phyloP scores from a whole-genome alignment of 2,888 invertebrate genomes.

The Antheraea yamamai region DNA sequence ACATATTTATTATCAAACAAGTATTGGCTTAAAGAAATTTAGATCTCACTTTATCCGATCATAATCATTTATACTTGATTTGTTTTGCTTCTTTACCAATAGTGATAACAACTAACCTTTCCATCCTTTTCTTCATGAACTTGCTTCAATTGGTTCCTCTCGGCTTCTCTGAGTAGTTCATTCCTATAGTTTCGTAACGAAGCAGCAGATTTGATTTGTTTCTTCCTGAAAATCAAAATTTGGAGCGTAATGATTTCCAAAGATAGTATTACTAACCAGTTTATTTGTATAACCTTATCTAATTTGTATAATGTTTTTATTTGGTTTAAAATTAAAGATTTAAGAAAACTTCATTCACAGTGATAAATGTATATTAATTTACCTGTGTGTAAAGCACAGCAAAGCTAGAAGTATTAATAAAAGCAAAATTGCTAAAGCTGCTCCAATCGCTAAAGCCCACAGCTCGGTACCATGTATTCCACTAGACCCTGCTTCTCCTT shows the following conservation, averaged over 20 bases:
- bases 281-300: neutral
- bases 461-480: conserved; percentile 66
- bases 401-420: conserved; percentile 81
- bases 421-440: conserved; percentile 82
- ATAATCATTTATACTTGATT: neutral
- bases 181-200: conserved; percentile 69
- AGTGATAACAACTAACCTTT: conserved; percentile 49
- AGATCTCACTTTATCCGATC: neutral
- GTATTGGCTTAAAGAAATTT: neutral
- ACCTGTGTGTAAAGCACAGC: conserved; percentile 72
- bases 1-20: neutral
- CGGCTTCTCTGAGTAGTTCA: conserved; percentile 66
- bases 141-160: conserved; percentile 74
- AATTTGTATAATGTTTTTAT: neutral
- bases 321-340: neutral
- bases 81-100: neutral
- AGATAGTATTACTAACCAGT: neutral
- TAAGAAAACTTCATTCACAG: neutral
- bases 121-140: conserved; percentile 74
- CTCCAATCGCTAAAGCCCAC: conserved; percentile 85
- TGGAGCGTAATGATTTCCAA: neutral
- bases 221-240: conserved; percentile 56
- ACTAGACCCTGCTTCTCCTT: conserved; percentile 72
- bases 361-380: conserved; percentile 25
- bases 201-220: conserved; percentile 66